Percentiles rank a stretch among this genome's conserved stretches.
phyloP scores from a whole-genome alignment of 2,797 vertebrate species.

The Microctenopoma lineatum region DNA sequence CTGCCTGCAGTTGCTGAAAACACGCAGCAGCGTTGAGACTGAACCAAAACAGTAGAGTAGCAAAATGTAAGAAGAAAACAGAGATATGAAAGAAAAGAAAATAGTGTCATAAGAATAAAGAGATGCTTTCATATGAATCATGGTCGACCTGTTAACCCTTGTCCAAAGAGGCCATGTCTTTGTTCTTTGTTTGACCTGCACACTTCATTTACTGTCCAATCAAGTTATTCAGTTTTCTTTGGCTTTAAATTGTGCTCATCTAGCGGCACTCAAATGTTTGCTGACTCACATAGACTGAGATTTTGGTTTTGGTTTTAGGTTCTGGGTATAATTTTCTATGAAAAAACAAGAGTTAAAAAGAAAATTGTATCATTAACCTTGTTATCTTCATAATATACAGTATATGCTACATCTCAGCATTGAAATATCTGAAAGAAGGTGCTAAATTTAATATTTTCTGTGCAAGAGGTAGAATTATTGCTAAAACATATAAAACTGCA shows the following conservation, averaged over 20 bases:
- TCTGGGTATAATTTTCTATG: too few species aligned
- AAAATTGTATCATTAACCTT: neutral
- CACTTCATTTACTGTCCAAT: too few species aligned
- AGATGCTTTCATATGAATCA: neutral
- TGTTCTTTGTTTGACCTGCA: too few species aligned
- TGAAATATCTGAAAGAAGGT: constrained; percentile 10
- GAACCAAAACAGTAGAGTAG: neutral
- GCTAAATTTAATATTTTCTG: neutral
- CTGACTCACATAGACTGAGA: too few species aligned
- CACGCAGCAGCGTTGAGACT: neutral
- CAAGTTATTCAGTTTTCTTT: too few species aligned
- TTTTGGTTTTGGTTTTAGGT: too few species aligned
- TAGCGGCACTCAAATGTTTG: too few species aligned
- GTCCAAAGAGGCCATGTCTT: too few species aligned
- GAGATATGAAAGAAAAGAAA: neutral
- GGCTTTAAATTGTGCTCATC: too few species aligned
- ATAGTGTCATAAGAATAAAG: too few species aligned
- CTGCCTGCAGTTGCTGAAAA: neutral
- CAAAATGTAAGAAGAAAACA: neutral
- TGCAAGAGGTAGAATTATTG: neutral
- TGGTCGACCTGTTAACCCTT: neutral
- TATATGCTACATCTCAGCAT: too few species aligned
- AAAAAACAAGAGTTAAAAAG: too few species aligned
- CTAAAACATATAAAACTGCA: neutral
- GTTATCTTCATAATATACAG: neutral